Conservation (phyloP, 2,113 vertebrate genomes). For the Pantherophis guttatus region DNA sequence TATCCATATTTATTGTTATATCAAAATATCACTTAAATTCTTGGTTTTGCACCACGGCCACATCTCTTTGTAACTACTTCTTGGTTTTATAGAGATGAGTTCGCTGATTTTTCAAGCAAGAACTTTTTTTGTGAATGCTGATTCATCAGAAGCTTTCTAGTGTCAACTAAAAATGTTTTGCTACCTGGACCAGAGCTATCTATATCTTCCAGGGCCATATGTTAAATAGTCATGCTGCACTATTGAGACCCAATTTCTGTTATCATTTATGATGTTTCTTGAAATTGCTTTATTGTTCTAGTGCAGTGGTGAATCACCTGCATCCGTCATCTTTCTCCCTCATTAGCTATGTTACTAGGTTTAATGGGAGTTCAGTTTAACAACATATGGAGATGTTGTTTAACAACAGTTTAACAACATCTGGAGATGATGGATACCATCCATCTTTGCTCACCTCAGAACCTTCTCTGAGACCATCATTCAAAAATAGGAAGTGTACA, state of each 20-base stretch:
- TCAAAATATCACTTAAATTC: neutral
- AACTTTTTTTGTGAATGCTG: neutral
- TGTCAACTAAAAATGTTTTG: neutral
- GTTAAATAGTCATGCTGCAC: neutral
- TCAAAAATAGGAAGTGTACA: neutral
- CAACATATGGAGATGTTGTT: neutral
- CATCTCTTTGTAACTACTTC: neutral
- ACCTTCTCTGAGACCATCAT: neutral
- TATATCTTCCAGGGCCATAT: neutral
- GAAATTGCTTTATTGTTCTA: neutral
- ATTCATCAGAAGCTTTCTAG: neutral
- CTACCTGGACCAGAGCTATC: neutral
- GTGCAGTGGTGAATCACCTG: neutral
- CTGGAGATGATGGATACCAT: neutral
- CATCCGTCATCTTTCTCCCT: neutral
- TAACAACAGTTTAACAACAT: neutral
- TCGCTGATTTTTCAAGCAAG: neutral
- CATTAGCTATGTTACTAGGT: neutral
- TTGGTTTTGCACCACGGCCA: neutral
- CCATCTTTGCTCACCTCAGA: neutral
- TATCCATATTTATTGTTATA: neutral
- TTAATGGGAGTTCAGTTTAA: neutral
- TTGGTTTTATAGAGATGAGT: neutral
- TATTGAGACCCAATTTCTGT: neutral
- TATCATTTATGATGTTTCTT: neutral